Conservation (phyloP, 2,888 invertebrate species). For the Drosophila mayaguana region DNA sequence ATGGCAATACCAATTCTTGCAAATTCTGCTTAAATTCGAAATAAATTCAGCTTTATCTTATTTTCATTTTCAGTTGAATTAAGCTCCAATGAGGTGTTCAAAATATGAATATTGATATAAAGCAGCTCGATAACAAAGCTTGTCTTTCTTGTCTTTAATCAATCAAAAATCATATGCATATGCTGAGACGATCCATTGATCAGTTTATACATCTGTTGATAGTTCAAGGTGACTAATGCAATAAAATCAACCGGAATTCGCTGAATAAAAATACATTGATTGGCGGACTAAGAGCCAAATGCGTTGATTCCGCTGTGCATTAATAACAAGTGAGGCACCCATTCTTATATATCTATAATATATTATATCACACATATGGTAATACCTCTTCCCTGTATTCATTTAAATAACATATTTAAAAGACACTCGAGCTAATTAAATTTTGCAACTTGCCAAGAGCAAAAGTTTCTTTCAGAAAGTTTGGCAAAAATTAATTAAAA, state of each 20-base stretch:
- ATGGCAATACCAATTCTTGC: no score
- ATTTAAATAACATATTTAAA: neutral
- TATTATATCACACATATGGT: neutral
- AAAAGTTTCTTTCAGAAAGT: neutral
- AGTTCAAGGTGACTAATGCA: conserved; percentile 13
- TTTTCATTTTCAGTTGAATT: no score
- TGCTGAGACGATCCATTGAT: neutral
- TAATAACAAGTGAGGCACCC: no score
- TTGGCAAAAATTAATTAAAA: neutral
- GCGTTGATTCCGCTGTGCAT: neutral
- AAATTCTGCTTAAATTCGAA: no score
- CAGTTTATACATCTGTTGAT: conserved; percentile 3
- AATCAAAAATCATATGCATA: neutral
- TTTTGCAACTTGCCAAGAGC: neutral
- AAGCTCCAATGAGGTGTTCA: neutral
- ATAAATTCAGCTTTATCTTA: neutral
- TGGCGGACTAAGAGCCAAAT: neutral
- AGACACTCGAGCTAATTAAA: neutral
- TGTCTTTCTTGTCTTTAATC: neutral
- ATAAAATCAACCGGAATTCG: conserved; percentile 17
- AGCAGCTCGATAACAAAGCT: neutral
- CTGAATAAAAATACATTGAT: conserved; percentile 12
- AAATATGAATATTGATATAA: neutral
- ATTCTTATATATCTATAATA: no score
- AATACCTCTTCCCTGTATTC: neutral